These are phyloP conservation scores for Pachyramphus minor DNA, from an alignment of 2,113 vertebrate genomes.

Conservation along the genomic window DNA sequence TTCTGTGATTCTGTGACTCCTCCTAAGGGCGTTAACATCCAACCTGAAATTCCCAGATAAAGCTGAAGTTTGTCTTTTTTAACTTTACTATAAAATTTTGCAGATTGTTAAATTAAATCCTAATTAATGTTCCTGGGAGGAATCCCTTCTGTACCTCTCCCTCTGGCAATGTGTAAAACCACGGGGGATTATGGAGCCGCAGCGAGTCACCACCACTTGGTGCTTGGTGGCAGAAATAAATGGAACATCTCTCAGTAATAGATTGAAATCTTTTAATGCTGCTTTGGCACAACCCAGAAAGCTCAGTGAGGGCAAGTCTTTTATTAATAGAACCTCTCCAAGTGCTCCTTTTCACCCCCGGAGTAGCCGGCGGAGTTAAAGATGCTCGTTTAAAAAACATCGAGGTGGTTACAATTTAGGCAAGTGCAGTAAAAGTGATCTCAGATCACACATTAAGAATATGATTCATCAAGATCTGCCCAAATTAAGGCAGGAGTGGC, in stretches of 20 bases:
- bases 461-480: conserved; percentile 42
- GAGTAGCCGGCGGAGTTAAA: background rate
- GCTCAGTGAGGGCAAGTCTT: background rate
- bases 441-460: background rate
- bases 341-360: background rate
- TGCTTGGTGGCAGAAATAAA: background rate
- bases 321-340: conserved; percentile 31
- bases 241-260: conserved; percentile 23
- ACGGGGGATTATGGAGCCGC: background rate
- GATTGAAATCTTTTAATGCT: conserved; percentile 62
- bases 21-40: background rate
- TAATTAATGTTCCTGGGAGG: background rate
- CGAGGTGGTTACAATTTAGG: background rate
- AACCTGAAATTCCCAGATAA: background rate
- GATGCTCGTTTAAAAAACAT: background rate
- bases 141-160: background rate
- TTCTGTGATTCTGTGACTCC: background rate
- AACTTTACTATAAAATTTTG: background rate
- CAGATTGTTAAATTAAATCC: background rate
- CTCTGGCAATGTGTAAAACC: background rate
- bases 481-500: background rate
- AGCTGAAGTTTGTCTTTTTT: background rate
- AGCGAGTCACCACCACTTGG: background rate
- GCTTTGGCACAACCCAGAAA: conserved; percentile 3
- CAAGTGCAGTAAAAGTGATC: background rate